A percentile compares a stretch with the other conserved stretches of the same genome.
Conservation (phyloP, 2,113 vertebrate genomes). For the Aldabrachelys gigantea region DNA sequence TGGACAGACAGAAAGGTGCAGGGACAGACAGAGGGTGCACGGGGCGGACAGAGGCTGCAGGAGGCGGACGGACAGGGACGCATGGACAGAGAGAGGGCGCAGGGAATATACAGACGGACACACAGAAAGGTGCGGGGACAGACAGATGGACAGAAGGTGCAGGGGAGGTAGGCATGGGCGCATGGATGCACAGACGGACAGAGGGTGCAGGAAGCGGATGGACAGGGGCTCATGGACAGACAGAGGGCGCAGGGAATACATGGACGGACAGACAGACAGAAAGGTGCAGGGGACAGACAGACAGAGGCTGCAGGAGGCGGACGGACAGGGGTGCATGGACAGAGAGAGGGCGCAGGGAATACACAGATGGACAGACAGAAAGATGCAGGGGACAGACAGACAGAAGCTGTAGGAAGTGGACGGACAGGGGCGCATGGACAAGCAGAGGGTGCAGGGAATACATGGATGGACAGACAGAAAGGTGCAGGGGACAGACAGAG, state of each 20-base stretch:
- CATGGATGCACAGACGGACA: no score
- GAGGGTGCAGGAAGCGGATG: no score
- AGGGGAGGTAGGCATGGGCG: no score
- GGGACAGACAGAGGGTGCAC: neutral
- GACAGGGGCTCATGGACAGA: no score
- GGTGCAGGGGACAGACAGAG: no score
- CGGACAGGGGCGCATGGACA: no score
- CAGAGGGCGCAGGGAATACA: no score
- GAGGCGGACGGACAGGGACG: slow-evolving; percentile 57
- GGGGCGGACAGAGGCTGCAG: neutral
- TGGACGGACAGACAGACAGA: neutral
- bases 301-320: neutral
- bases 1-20: neutral
- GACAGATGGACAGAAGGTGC: slow-evolving; percentile 30
- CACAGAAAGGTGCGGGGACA: slow-evolving; percentile 63
- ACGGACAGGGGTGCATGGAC: slow-evolving; percentile 58
- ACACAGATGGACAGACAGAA: neutral
- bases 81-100: neutral
- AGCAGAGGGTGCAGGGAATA: no score
- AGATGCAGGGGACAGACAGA: slow-evolving; percentile 71
- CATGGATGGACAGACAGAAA: no score
- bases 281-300: neutral
- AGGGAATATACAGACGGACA: neutral
- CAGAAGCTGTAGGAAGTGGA: no score
- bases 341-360: neutral